A percentile compares a stretch with the other conserved stretches of the same genome.
phyloP scores from a whole-genome alignment of 2,888 invertebrate species.

The Ephialtes manifestator region DNA sequence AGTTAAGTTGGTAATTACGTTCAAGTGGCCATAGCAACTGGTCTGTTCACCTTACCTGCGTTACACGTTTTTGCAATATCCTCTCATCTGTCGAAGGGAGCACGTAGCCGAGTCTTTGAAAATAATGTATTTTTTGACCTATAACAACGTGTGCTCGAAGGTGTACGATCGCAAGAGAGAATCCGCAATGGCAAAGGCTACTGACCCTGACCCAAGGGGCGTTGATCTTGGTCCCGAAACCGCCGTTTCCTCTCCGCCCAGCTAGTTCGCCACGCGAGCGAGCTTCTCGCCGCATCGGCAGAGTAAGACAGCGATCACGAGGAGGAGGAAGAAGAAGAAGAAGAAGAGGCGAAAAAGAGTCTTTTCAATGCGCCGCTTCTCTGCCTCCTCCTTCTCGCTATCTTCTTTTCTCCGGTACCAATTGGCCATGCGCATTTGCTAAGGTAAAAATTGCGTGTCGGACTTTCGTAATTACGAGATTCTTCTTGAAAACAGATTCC shows the following conservation, averaged over 20 bases:
- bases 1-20: neutral
- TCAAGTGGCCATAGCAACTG: neutral
- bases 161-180: constrained; percentile 55
- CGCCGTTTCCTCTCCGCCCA: constrained; percentile 74
- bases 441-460: constrained; percentile 55
- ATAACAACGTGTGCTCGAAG: constrained; percentile 68
- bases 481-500: constrained; percentile 39
- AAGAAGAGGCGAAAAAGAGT: constrained; percentile 57
- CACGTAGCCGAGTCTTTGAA: constrained; percentile 26
- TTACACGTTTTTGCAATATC: neutral
- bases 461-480: constrained; percentile 32
- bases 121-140: constrained; percentile 73
- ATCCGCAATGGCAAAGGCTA: constrained; percentile 82
- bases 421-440: constrained; percentile 55
- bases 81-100: neutral
- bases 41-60: neutral
- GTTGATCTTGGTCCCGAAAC: constrained; percentile 83
- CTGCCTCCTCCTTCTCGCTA: constrained; percentile 49
- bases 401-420: constrained; percentile 26
- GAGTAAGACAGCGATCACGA: constrained; percentile 37
- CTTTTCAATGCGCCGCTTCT: constrained; percentile 55
- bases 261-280: constrained; percentile 67
- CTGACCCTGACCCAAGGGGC: constrained; percentile 85
- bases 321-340: constrained; percentile 28
- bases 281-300: constrained; percentile 62